These are phyloP conservation scores for Timema cristinae DNA, from an alignment of 2,888 invertebrate species.

Conservation along the genomic window DNA sequence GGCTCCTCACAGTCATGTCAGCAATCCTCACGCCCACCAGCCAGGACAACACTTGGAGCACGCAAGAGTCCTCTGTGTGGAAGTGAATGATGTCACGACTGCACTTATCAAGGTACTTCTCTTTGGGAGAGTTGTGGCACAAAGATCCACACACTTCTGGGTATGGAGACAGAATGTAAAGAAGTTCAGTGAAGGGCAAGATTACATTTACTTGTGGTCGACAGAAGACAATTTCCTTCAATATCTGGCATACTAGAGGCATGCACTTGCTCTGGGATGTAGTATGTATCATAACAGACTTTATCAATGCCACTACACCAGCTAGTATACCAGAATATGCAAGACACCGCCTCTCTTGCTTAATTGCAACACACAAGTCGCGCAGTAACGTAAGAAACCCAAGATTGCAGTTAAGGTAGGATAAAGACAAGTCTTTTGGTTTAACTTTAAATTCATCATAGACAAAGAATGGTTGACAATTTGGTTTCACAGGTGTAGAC, in stretches of 20 bases:
- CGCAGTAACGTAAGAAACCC: slow-evolving; percentile 4
- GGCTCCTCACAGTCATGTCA: not conserved
- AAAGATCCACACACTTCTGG: not conserved
- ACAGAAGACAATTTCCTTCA: slow-evolving; percentile 14
- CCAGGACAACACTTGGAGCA: slow-evolving; percentile 9
- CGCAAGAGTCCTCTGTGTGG: slow-evolving; percentile 12
- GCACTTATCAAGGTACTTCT: slow-evolving; percentile 9
- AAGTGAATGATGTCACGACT: not conserved
- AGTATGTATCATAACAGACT: not conserved
- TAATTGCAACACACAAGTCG: slow-evolving; percentile 6
- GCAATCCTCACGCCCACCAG: not conserved
- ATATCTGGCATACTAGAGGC: not conserved
- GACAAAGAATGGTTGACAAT: not conserved
- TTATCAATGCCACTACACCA: slow-evolving; percentile 1
- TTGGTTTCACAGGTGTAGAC: not conserved
- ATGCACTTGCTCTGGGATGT: not conserved
- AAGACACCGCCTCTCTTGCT: slow-evolving; percentile 7
- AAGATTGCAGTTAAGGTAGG: not conserved
- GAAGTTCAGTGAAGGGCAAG: not conserved
- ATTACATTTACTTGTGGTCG: slow-evolving; percentile 1
- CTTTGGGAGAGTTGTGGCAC: not conserved
- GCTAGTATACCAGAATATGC: slow-evolving; percentile 4
- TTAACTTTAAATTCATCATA: not conserved
- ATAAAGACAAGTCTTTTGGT: not conserved
- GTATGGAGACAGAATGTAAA: not conserved